A percentile compares a stretch with the other conserved stretches of the same genome.
These are phyloP conservation scores for Philaenus spumarius DNA, from an alignment of 1,140 invertebrate species.

Conservation along the genomic window DNA sequence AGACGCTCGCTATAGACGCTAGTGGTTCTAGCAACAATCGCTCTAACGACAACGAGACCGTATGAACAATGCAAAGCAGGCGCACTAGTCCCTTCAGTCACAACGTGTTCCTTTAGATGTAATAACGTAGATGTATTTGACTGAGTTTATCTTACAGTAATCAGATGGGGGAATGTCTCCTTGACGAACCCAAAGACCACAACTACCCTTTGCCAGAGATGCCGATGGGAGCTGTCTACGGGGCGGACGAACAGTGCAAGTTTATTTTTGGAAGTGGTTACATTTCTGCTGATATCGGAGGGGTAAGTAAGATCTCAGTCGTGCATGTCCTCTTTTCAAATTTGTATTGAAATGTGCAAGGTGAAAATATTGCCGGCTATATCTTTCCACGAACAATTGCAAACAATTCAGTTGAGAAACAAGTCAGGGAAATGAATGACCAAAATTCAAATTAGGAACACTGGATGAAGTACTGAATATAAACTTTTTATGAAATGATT, in stretches of 20 bases:
- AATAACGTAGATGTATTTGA: background rate
- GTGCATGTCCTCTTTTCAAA: no score
- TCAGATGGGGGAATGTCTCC: constrained; percentile 56
- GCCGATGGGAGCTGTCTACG: constrained; percentile 61
- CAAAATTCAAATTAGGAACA: no score
- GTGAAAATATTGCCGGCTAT: no score
- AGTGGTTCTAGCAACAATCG: background rate
- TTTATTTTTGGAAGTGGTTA: constrained; percentile 33
- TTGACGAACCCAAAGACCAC: constrained; percentile 52
- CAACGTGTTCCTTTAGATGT: background rate
- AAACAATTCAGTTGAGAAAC: no score
- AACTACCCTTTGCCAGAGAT: constrained; percentile 46
- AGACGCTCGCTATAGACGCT: no score
- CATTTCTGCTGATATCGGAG: constrained; percentile 31
- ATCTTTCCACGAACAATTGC: no score
- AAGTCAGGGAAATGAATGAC: no score
- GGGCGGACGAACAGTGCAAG: constrained; percentile 56
- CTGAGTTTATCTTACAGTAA: constrained; percentile 40
- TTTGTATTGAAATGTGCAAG: no score
- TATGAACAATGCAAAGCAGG: no score
- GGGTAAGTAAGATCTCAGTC: background rate
- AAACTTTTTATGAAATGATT: no score
- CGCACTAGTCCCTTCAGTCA: background rate
- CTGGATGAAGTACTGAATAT: no score
- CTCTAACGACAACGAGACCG: no score